phyloP scores from a whole-genome alignment of 2,888 invertebrate genomes.

The Alentia gelatinosa region DNA sequence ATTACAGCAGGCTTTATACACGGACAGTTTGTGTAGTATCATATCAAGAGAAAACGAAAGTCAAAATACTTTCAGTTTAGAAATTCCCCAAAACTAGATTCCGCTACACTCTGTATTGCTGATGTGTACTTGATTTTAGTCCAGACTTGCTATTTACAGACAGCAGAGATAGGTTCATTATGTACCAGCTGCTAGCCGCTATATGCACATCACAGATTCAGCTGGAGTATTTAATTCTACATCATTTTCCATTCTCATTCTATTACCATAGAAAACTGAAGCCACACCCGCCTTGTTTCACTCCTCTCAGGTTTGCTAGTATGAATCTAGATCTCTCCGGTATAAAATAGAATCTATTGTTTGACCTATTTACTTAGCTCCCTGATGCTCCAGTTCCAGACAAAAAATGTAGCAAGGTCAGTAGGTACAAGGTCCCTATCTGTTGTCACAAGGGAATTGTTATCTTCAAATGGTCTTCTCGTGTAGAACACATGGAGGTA shows the following conservation, averaged over 20 bases:
- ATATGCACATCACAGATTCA: conserved; percentile 23
- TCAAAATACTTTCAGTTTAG: not conserved
- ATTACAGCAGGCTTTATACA: not conserved
- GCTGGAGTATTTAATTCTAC: conserved; percentile 2
- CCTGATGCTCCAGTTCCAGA: not conserved
- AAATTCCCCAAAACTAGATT: conserved; percentile 36
- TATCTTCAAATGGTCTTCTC: too few species aligned
- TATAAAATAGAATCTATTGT: conserved; percentile 15
- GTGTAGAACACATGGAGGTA: too few species aligned
- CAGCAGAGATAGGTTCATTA: not conserved
- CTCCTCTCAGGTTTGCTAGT: not conserved
- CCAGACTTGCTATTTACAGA: not conserved
- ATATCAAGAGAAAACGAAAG: not conserved
- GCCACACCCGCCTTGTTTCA: not conserved
- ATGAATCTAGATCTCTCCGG: not conserved
- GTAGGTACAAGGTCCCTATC: not conserved
- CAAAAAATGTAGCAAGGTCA: not conserved
- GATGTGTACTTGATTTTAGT: not conserved
- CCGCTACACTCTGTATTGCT: not conserved
- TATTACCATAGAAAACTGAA: not conserved
- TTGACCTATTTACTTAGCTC: not conserved
- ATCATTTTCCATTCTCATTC: not conserved
- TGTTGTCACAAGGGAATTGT: too few species aligned
- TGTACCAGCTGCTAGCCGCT: not conserved
- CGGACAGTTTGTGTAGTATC: conserved; percentile 5